These are phyloP conservation scores for Colinus virginianus DNA, from an alignment of 2,113 vertebrate species.

Conservation along the genomic window DNA sequence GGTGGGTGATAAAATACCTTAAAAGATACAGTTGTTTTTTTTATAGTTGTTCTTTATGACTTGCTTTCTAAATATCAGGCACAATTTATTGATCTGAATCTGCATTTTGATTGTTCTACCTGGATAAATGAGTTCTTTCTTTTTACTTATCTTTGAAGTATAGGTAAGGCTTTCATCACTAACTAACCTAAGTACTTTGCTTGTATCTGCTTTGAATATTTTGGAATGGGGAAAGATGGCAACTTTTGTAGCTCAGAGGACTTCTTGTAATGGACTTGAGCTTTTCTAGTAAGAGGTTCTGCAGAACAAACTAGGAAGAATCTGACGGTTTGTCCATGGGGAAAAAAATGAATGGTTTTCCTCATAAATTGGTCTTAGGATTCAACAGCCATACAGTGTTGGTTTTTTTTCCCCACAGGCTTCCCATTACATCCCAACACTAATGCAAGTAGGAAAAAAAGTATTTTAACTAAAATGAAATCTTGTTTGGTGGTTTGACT, in stretches of 20 bases:
- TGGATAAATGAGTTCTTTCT: not conserved
- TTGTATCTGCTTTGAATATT: not conserved
- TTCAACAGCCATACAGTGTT: fast-evolving
- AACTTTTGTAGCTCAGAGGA: not conserved
- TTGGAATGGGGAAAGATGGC: not conserved
- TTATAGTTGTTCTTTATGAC: not conserved
- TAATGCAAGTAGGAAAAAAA: not conserved
- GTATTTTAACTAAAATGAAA: not conserved
- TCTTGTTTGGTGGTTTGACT: not conserved
- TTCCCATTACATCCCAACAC: not conserved
- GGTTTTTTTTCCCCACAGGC: not conserved
- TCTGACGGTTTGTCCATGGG: not conserved
- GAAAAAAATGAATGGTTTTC: not conserved
- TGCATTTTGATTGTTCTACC: not conserved
- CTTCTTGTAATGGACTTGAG: not conserved
- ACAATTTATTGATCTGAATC: not conserved
- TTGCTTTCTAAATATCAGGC: not conserved
- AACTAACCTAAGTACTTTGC: not conserved
- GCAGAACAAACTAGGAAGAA: not conserved
- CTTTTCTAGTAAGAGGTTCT: not conserved
- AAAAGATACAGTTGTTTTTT: not conserved
- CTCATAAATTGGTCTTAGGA: not conserved
- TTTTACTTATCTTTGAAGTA: not conserved
- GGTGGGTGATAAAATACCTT: not conserved
- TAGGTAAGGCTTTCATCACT: not conserved